Conservation (phyloP, 2,113 vertebrate genomes). For the Etheostoma spectabile region DNA sequence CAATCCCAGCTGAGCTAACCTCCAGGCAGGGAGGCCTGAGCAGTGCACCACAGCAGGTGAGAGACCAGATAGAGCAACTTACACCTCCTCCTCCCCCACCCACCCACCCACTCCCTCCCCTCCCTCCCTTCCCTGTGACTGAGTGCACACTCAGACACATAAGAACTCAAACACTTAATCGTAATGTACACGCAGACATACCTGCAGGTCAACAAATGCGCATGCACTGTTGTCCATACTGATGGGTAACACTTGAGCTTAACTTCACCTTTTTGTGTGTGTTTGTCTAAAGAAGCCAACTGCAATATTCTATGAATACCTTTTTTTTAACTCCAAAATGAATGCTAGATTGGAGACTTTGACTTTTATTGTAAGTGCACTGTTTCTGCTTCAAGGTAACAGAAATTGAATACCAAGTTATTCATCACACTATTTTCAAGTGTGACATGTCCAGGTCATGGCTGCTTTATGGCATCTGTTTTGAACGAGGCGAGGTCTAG, state of each 20-base stretch:
- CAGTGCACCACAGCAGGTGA: constrained; percentile 99
- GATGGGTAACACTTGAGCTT: constrained; percentile 72
- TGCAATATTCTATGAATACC: background rate
- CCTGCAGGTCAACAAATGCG: constrained; percentile 29
- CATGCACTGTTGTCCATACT: constrained; percentile 39
- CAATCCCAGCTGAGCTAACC: constrained; percentile 99
- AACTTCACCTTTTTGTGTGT: background rate
- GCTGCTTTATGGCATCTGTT: constrained; percentile 44
- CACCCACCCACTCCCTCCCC: background rate
- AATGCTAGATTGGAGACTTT: background rate
- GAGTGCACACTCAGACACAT: constrained; percentile 45
- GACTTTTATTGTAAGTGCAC: background rate
- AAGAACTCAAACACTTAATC: constrained; percentile 20
- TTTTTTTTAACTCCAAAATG: background rate
- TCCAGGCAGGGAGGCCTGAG: constrained; percentile 99
- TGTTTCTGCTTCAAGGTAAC: background rate
- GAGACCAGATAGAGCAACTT: constrained; percentile 86
- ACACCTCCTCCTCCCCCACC: constrained; percentile 19
- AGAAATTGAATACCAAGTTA: background rate
- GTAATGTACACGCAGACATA: constrained; percentile 38
- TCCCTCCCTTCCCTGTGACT: constrained; percentile 2
- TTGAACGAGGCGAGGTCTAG: constrained; percentile 25
- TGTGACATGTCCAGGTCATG: background rate
- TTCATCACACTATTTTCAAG: background rate
- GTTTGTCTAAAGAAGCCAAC: constrained; percentile 31